Conservation (phyloP, 2,113 vertebrate species). For the Cacatua alba region DNA sequence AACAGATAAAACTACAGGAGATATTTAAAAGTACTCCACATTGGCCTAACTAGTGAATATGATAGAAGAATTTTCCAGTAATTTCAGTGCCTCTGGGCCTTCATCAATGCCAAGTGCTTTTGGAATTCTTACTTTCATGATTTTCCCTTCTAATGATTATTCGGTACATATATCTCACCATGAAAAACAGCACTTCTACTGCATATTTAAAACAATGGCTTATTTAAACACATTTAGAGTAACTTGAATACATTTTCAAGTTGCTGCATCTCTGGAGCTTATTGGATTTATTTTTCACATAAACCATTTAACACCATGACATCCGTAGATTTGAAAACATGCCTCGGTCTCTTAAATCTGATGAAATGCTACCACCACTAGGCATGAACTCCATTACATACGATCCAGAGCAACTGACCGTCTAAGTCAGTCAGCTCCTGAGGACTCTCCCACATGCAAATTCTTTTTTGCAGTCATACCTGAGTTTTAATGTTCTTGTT, state of each 20-base stretch:
- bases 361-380: conserved; percentile 43
- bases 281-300: neutral
- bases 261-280: neutral
- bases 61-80: neutral
- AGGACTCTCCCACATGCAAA: neutral
- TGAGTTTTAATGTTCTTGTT: neutral
- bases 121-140: neutral
- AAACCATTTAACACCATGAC: neutral
- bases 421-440: neutral
- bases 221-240: neutral
- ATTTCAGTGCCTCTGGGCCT: neutral
- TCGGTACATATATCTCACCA: neutral
- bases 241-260: neutral
- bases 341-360: conserved; percentile 33
- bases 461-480: neutral
- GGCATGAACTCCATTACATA: conserved; percentile 9
- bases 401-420: neutral
- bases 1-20: neutral
- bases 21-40: neutral
- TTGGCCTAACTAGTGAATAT: neutral
- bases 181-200: neutral
- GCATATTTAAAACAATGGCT: neutral
- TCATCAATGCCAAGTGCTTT: neutral
- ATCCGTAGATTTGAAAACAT: conserved; percentile 15
- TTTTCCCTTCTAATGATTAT: neutral